A percentile compares a stretch with the other conserved stretches of the same genome.
Evolutionary conservation across 2,113 vertebrate genomes (phyloP).

Genomic region (Naja naja): DNA sequence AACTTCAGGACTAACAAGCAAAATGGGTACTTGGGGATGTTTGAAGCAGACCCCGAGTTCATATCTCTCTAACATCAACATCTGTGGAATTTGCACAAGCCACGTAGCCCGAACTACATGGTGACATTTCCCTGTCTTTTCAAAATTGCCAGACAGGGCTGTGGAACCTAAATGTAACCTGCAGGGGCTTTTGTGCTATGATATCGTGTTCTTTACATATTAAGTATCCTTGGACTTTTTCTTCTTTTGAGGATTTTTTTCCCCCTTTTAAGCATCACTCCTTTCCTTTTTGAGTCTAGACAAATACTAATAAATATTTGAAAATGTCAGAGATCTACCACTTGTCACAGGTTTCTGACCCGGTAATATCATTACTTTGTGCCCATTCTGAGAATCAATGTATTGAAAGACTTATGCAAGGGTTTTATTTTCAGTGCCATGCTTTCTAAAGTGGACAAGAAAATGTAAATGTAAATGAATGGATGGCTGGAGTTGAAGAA

Average conservation of each 20-base stretch:
- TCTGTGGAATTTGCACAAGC: conserved; percentile 58
- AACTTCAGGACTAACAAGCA: conserved; percentile 60
- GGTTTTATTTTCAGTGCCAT: conserved; percentile 11
- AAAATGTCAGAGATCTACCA: conserved; percentile 69
- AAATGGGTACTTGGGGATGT: conserved; percentile 42
- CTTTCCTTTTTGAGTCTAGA: conserved; percentile 52
- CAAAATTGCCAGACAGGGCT: conserved; percentile 71
- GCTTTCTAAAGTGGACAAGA: background rate
- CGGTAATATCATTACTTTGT: conserved; percentile 53
- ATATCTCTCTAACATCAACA: conserved; percentile 60
- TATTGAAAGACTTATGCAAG: conserved; percentile 39
- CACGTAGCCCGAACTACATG: conserved; percentile 58
- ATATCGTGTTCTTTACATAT: conserved; percentile 70
- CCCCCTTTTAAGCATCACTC: conserved; percentile 64
- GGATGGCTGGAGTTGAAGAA: background rate
- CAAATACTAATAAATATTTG: conserved; percentile 72
- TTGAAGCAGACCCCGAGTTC: conserved; percentile 43
- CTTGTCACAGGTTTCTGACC: conserved; percentile 40
- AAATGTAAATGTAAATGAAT: conserved; percentile 48
- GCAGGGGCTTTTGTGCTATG: conserved; percentile 70
- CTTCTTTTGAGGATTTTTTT: conserved; percentile 41
- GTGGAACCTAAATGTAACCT: conserved; percentile 76
- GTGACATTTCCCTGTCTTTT: conserved; percentile 72
- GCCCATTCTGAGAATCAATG: conserved; percentile 28
- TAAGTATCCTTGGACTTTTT: conserved; percentile 54